Percentiles rank a stretch among this genome's conserved stretches.
phyloP scores from a whole-genome alignment of 2,888 invertebrate genomes.

The Drosophila percnosoma region DNA sequence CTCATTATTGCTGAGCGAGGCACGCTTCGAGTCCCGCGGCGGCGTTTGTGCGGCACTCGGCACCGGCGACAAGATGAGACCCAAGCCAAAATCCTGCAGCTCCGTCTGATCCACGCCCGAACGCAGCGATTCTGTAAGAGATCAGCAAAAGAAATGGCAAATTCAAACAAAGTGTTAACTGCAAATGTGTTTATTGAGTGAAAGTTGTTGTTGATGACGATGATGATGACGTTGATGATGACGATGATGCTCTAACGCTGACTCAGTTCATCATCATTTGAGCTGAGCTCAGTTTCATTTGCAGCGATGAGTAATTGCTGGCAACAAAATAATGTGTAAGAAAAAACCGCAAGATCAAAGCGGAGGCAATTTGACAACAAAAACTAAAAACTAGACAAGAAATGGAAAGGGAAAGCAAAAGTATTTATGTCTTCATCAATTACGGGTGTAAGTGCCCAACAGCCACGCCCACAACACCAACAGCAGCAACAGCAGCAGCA shows the following conservation, averaged over 20 bases:
- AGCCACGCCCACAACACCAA: constrained; percentile 38
- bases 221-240: no score
- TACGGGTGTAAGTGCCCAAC: constrained; percentile 34
- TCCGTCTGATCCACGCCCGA: constrained; percentile 69
- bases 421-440: constrained; percentile 35
- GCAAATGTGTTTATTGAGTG: constrained; percentile 22
- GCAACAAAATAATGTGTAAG: neutral
- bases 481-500: neutral
- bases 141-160: neutral
- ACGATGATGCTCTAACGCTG: constrained; percentile 39
- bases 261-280: constrained; percentile 44
- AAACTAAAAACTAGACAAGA: neutral
- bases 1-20: constrained; percentile 62
- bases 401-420: constrained; percentile 48
- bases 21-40: constrained; percentile 61
- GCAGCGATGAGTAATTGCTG: constrained; percentile 46
- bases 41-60: constrained; percentile 22
- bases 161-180: neutral
- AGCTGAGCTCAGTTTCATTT: constrained; percentile 13
- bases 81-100: constrained; percentile 60
- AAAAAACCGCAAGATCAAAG: constrained; percentile 29
- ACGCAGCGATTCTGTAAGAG: constrained; percentile 61
- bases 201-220: constrained; percentile 48
- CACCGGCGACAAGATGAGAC: constrained; percentile 25
- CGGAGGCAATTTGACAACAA: constrained; percentile 3